Percentiles rank a stretch among this genome's conserved stretches.
Conservation (phyloP, 37 sponge, comb jelly and placozoan genomes). For the Haliclona indistincta region DNA sequence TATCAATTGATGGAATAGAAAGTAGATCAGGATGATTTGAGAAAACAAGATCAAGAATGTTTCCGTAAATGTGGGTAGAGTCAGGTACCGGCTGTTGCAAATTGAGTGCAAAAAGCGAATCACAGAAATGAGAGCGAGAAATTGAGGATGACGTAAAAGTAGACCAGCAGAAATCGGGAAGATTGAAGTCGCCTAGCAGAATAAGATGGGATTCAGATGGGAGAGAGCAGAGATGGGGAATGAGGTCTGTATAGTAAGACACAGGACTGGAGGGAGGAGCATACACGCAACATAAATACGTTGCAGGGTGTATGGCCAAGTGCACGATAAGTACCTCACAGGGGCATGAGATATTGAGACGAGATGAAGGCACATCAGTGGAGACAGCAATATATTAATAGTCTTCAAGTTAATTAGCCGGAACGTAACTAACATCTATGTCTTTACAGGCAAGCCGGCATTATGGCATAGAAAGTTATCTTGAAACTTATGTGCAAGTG, state of each 20-base stretch:
- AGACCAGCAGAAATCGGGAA: not conserved
- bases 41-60: not conserved
- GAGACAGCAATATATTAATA: no score
- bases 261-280: not conserved
- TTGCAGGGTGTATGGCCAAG: not conserved
- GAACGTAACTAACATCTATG: no score
- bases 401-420: no score
- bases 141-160: not conserved
- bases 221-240: not conserved
- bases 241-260: not conserved
- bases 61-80: slow-evolving; percentile 6
- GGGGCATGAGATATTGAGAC: no score
- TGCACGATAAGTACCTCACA: not conserved
- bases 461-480: no score
- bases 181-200: not conserved
- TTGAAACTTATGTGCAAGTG: no score
- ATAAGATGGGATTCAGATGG: not conserved
- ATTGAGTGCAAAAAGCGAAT: not conserved
- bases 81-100: not conserved
- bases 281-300: not conserved
- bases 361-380: no score
- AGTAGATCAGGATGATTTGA: no score
- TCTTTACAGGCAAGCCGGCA: no score
- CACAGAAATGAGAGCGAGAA: not conserved
- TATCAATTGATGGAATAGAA: no score